Base-by-base conservation (phyloP, 2,888 invertebrate genomes). In the Idaea aversata region DNA sequence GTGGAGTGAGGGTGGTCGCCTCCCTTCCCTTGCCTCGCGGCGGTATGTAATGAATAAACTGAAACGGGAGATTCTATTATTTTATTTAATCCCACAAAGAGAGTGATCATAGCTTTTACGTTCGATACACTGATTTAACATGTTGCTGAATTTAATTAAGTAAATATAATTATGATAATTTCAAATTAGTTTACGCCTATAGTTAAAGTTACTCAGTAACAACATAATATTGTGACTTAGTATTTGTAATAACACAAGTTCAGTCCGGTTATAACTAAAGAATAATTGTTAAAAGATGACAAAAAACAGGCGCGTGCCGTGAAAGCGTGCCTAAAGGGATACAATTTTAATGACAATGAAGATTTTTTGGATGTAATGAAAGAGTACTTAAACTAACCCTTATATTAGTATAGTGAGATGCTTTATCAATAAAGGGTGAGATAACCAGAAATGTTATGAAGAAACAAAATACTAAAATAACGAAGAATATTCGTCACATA, bases 11-110 rank as follows among this genome's bases (percentile, higher is more conserved):
- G 84, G 83, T 76, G 80, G 71, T 70, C 74, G 68, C 74, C 72
- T 73, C 72, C 79, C 81, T n/a, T 71, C 77, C 76, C 72, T 73
- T 73, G 73, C 77, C 83, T 80, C 85, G 81, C 81, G 82, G 85
- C 86, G 84, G 88, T 83, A 83, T 87, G 90, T 91, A 93, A 93
- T 93, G 93, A 93, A 93, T 92, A 93, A 92, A 93, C 92, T 91
- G 89, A 84, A 88, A 88, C 86, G 88, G 81, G 84, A 85, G 86
- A 85, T 86, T 88, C 84, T 83, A 86, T 86, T 85, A 87, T 88
- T 88, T 87, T 87, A 88, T 88, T 88, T 90, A 87, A 91, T 90
- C 90, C 86, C 83, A 86, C 87, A 86, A 88, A 86, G 86, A 86
- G 83, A 88, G 84, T 86, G 87, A 90, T 88, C 87, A 85, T 86